Evolutionary conservation across 2,113 vertebrate genomes (phyloP).

Genomic region (Brachionichthys hirsutus): DNA sequence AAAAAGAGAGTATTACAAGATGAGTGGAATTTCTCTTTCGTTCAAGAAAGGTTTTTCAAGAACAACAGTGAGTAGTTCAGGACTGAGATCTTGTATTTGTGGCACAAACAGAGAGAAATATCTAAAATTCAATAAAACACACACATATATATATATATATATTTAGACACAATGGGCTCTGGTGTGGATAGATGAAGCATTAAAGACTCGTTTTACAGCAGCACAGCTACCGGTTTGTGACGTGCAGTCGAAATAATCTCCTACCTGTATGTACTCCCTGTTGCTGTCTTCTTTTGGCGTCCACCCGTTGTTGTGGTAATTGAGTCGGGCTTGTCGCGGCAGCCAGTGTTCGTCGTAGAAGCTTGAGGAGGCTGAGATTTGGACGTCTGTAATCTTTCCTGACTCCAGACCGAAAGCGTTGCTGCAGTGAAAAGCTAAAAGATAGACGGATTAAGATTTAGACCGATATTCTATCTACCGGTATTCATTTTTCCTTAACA

Average conservation of each 20-base stretch:
- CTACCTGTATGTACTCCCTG: constrained; percentile 95
- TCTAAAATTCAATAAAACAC: neutral
- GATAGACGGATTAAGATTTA: neutral
- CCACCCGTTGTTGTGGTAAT: constrained; percentile 93
- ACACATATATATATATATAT: too few species aligned
- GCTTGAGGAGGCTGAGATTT: constrained; percentile 90
- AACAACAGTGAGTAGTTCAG: neutral
- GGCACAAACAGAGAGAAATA: neutral
- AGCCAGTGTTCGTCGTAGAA: constrained; percentile 89
- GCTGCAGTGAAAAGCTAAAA: constrained; percentile 91
- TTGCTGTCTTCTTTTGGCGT: constrained; percentile 92
- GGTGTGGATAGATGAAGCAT: too few species aligned
- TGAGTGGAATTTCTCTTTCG: too few species aligned
- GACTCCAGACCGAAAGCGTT: constrained; percentile 94
- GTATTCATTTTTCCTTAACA: neutral
- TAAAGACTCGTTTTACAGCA: too few species aligned
- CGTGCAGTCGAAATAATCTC: too few species aligned
- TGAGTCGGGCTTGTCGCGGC: constrained; percentile 91
- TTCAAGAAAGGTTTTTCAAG: neutral
- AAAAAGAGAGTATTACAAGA: too few species aligned
- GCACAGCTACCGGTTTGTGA: neutral
- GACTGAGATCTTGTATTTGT: neutral
- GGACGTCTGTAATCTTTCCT: constrained; percentile 90
- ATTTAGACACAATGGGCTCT: too few species aligned
- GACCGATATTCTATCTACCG: neutral